These are phyloP conservation scores for Latrodectus elegans DNA, from an alignment of 2,888 invertebrate genomes.

Conservation along the genomic window DNA sequence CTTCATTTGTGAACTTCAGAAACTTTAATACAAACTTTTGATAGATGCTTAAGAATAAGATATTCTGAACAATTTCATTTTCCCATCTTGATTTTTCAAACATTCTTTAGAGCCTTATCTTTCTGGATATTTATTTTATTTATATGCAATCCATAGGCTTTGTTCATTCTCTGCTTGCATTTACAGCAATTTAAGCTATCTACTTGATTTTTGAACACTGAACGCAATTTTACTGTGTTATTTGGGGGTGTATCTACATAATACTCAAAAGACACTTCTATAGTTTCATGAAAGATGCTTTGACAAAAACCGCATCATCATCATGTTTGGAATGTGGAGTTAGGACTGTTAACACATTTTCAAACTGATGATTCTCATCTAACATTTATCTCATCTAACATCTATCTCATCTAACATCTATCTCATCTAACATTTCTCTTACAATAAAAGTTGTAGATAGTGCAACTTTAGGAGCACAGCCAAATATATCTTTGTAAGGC, in stretches of 20 bases:
- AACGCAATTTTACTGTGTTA: conserved; percentile 2
- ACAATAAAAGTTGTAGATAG: conserved; percentile 8
- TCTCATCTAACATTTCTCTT: conserved; percentile 4
- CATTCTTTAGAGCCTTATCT: background rate
- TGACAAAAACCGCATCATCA: background rate
- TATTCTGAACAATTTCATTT: too few relatives aligned
- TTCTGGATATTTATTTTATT: conserved; percentile 3
- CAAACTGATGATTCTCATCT: background rate
- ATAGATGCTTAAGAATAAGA: too few relatives aligned
- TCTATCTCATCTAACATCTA: conserved; percentile 8
- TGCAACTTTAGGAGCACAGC: conserved; percentile 2
- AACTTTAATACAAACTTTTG: too few relatives aligned
- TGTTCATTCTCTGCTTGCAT: background rate
- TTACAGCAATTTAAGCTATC: background rate
- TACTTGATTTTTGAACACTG: background rate
- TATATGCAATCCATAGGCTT: background rate
- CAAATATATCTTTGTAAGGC: background rate
- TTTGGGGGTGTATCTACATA: conserved; percentile 15
- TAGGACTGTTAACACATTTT: too few relatives aligned
- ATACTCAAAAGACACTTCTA: background rate
- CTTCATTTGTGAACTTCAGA: too few relatives aligned
- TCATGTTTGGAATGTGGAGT: too few relatives aligned
- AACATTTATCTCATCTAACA: too few relatives aligned
- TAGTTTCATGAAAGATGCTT: background rate
- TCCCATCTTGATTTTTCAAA: too few relatives aligned